Conservation (phyloP, 2,888 invertebrate species). For the Chrysopilus asiliformis region DNA sequence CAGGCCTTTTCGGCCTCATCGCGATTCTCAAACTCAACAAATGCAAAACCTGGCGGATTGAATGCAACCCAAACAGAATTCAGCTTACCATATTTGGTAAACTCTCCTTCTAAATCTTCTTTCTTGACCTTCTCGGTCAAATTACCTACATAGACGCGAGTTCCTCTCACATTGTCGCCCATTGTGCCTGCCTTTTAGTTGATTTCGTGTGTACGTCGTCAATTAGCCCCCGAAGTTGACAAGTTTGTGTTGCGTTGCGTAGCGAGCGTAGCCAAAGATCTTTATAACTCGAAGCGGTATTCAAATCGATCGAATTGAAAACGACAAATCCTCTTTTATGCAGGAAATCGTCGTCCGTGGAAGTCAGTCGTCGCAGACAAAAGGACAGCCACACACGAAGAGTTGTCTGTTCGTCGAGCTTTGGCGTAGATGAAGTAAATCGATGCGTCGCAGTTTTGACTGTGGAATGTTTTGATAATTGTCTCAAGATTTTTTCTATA, state of each 20-base stretch:
- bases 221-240: no score
- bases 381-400: no score
- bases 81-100: conserved; percentile 82
- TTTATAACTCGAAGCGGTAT: no score
- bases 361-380: no score
- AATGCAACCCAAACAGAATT: conserved; percentile 86
- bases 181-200: conserved; percentile 17
- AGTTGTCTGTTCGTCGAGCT: conserved; percentile 9
- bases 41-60: conserved; percentile 89
- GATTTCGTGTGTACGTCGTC: no score
- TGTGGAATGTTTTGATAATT: conserved; percentile 22
- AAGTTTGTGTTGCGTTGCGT: no score
- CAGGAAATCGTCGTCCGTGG: no score
- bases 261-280: no score
- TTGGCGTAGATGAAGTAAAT: background rate
- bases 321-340: no score
- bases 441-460: conserved; percentile 18
- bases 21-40: conserved; percentile 81
- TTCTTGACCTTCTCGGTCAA: conserved; percentile 79
- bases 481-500: conserved; percentile 18
- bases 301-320: no score
- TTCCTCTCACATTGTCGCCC: conserved; percentile 40
- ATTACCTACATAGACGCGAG: conserved; percentile 82
- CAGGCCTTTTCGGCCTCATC: conserved; percentile 84
- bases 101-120: conserved; percentile 81